Evolutionary conservation across 2,888 invertebrate species (phyloP), one percentile per base, ranked within the genome.

Genomic region (Meta bourneti): DNA sequence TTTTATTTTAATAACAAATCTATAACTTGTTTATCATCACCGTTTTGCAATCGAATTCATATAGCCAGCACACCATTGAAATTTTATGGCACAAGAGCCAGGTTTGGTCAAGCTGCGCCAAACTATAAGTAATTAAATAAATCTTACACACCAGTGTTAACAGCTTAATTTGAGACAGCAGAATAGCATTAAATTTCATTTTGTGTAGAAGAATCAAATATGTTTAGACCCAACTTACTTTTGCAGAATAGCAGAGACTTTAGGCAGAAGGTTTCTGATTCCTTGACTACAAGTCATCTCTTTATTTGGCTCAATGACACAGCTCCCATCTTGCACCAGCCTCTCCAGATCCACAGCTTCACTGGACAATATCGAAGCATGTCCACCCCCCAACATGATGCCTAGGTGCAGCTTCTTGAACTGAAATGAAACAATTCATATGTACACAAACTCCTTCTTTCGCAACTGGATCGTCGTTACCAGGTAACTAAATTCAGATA

Each of bases 321-420:
- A 87, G 4, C 94, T 93, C 1, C 93, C 94, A 7, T 92, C 90
- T 77, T 93, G 93, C 4, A 94, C 86, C 52, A 94, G 91, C 20
- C 94, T 88, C 20, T 92, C 93, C 61, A 93, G 94, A 52, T 93
- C 94, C 7, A 85, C 13, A 20, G 87, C 49, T 8, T 74, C 34
- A 34, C 93, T 93, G 52, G 94, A 94, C 93, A 94, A 92, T 84
- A 95, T 89, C 54, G 94, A 87, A 2, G 94, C 94, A 19, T 94
- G 94, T 9, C 95, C 95, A 20, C 95, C 94, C 5, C 94, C 95
- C 61, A 94, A 93, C 89, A 94, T 94, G 70, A 95, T 94, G 0
- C 94, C 94, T 84, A 94, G 13, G 80, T 94, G 94, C 93, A 95
- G 94, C 93, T 94, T 95, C 91, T 94, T 94, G 85, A 94, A 94